Percentiles rank a stretch among this genome's conserved stretches.
phyloP scores from a whole-genome alignment of 2,888 invertebrate genomes.

The Leistus spinibarbis region DNA sequence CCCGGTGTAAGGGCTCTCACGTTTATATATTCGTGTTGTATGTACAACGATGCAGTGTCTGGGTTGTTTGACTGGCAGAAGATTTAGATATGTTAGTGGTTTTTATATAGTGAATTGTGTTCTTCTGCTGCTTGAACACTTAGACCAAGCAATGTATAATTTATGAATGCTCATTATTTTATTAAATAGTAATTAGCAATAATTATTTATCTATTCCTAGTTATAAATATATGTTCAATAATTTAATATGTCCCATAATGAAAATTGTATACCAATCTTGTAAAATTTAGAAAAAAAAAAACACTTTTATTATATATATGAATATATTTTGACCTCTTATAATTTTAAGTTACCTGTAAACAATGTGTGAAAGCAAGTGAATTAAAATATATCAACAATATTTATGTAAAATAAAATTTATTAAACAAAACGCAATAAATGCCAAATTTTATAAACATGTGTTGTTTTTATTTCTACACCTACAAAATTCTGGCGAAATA shows the following conservation, averaged over 20 bases:
- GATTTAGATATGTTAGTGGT: constrained; percentile 44
- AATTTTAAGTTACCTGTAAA: constrained; percentile 37
- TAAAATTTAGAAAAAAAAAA: constrained; percentile 20
- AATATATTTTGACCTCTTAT: constrained; percentile 13
- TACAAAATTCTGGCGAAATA: neutral
- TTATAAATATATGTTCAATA: constrained; percentile 34
- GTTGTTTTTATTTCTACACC: neutral
- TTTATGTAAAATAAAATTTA: constrained; percentile 36
- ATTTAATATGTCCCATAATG: constrained; percentile 24
- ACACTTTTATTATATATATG: constrained; percentile 23
- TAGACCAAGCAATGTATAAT: constrained; percentile 48
- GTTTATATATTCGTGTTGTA: constrained; percentile 29
- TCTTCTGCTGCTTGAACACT: constrained; percentile 61
- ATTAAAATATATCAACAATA: constrained; percentile 28
- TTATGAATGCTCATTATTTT: constrained; percentile 38
- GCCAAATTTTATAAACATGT: constrained; percentile 31
- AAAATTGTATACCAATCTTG: constrained; percentile 23
- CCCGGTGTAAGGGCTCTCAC: constrained; percentile 19
- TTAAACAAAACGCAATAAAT: constrained; percentile 29
- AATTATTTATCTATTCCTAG: constrained; percentile 37
- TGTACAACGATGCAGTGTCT: constrained; percentile 46
- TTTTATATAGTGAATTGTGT: constrained; percentile 43
- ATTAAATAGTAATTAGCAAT: constrained; percentile 36
- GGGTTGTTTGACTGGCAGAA: constrained; percentile 59
- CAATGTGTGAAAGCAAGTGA: constrained; percentile 26